Percentiles rank a stretch among this genome's conserved stretches.
phyloP scores from a whole-genome alignment of 2,888 invertebrate species.

The Proisotoma minuta region DNA sequence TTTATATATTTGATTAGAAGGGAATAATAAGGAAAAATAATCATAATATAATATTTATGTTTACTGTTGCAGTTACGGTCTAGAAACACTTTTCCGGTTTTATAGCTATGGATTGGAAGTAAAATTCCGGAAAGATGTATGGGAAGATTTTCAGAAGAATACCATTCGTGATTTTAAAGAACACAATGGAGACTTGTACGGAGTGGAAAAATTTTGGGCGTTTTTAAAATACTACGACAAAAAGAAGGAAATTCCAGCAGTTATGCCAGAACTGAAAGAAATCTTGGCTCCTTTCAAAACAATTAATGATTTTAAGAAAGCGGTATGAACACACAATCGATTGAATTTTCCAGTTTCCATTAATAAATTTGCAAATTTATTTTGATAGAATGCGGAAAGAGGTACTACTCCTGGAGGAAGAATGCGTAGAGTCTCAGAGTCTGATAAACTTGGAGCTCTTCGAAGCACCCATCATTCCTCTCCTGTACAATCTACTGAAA shows the following conservation, averaged over 20 bases:
- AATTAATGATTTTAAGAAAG: constrained; percentile 71
- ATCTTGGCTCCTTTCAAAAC: constrained; percentile 74
- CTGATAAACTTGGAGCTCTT: constrained; percentile 30
- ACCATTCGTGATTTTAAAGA: constrained; percentile 83
- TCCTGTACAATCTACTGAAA: background rate
- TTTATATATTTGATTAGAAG: background rate
- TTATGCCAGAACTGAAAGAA: constrained; percentile 67
- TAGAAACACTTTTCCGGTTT: constrained; percentile 80
- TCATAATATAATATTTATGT: background rate
- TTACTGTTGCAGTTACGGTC: constrained; percentile 53
- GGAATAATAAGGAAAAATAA: background rate
- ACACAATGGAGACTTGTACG: constrained; percentile 72
- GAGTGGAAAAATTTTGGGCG: constrained; percentile 98
- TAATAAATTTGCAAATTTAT: background rate
- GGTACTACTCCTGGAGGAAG: constrained; percentile 30
- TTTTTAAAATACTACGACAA: constrained; percentile 97
- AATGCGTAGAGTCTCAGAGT: constrained; percentile 32
- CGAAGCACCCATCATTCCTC: background rate
- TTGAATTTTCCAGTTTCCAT: background rate
- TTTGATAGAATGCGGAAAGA: constrained; percentile 31
- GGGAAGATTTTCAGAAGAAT: constrained; percentile 91
- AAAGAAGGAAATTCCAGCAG: constrained; percentile 67
- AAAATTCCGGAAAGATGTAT: constrained; percentile 90
- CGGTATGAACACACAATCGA: constrained; percentile 21
- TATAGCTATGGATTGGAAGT: constrained; percentile 96